These are phyloP conservation scores for Ligdia adustata DNA, from an alignment of 2,888 invertebrate species.

Conservation along the genomic window DNA sequence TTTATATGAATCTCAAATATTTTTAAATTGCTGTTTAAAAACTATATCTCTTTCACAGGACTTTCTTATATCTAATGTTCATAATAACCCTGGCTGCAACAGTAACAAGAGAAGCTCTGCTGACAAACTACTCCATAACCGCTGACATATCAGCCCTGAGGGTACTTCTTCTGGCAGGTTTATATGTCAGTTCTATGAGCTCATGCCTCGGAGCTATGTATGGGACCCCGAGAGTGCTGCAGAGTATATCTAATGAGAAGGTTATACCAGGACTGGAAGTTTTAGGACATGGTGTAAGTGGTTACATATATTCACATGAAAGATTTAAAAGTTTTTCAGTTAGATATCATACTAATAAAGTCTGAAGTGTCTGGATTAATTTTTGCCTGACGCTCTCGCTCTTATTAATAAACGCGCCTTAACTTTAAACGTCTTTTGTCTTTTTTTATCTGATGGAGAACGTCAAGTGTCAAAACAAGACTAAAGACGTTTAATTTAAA, in stretches of 20 bases:
- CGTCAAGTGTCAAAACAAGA: too few relatives aligned
- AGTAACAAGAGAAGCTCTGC: conserved; percentile 88
- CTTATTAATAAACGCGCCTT: too few relatives aligned
- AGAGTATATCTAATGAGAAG: conserved; percentile 97
- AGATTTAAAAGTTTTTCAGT: too few relatives aligned
- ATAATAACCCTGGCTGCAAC: conserved; percentile 95
- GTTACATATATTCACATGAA: too few relatives aligned
- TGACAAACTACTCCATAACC: conserved; percentile 94
- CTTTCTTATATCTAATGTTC: conserved; percentile 94
- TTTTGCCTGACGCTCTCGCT: too few relatives aligned
- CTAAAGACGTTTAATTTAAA: too few relatives aligned
- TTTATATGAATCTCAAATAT: too few relatives aligned
- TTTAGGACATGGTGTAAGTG: conserved; percentile 94
- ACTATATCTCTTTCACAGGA: conserved; percentile 80
- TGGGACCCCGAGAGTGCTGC: conserved; percentile 96
- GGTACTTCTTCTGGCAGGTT: conserved; percentile 93
- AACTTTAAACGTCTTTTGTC: too few relatives aligned
- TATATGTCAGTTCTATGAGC: conserved; percentile 98
- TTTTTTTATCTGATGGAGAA: too few relatives aligned
- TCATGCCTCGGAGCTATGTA: conserved; percentile 98
- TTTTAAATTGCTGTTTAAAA: too few relatives aligned
- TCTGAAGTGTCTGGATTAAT: background rate
- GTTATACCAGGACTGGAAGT: conserved; percentile 95
- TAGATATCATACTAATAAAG: background rate
- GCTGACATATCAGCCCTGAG: conserved; percentile 94